Evolutionary conservation across 2,888 invertebrate species (phyloP), one percentile per base, ranked within the genome.

Genomic region (Eretmocerus hayati): DNA sequence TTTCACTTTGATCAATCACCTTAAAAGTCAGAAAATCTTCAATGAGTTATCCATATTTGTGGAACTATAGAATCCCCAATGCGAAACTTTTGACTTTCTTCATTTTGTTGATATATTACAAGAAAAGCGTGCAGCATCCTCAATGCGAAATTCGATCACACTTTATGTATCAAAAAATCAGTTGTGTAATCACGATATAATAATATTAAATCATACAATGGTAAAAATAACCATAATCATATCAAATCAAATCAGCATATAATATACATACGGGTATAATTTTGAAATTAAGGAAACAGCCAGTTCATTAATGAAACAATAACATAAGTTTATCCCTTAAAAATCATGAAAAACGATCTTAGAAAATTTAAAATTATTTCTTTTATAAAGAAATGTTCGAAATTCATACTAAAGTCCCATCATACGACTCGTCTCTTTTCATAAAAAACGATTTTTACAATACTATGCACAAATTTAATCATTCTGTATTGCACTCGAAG

Each of bases 401-500:
- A 20, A 48, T 43, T 48, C 48, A 48, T 46, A 50, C 53, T 50
- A 46, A 50, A 53, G 50, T 48, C 50, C 47, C 48, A 47, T 50
- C 46, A 48, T 42, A 46, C 50, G 48, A 30, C 37, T 45, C 37
- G 48, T 38, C 46, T 40, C 26, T 42, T 41, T 43, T 41, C 23
- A 21, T 23, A 3, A 13, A 37, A 37, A 19, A 37, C 21, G 21
- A 37, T 21, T 16, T 37, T 21, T n/a, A n/a, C n/a, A n/a, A n/a
- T n/a, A n/a, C n/a, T n/a, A n/a, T n/a, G n/a, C n/a, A n/a, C n/a
- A n/a, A n/a, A n/a, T n/a, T n/a, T n/a, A n/a, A n/a, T n/a, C n/a
- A n/a, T n/a, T n/a, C n/a, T n/a, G 44, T 53, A 53, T 53, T 53
- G 53, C 53, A 53, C 53, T 48, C 48, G 50, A n/a, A n/a, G n/a